These are phyloP conservation scores for Sinocyclocheilus anophthalmus DNA, from an alignment of 2,113 vertebrate genomes.

Conservation along the genomic window DNA sequence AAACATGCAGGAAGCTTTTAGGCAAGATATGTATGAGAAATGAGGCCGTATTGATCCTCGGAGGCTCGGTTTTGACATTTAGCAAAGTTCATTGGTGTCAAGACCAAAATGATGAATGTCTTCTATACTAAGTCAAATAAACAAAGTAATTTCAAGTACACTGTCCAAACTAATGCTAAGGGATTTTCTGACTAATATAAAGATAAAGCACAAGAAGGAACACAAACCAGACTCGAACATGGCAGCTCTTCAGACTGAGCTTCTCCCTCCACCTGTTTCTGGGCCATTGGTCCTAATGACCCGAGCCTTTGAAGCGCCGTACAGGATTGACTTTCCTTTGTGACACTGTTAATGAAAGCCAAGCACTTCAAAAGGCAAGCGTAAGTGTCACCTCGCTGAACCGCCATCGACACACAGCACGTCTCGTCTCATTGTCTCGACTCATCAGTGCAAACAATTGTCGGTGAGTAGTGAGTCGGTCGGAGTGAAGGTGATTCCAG, in stretches of 20 bases:
- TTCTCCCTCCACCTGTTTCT: not conserved
- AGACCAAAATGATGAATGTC: not conserved
- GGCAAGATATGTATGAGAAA: not conserved
- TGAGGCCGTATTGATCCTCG: not conserved
- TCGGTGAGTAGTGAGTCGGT: not conserved
- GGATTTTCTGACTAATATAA: not conserved
- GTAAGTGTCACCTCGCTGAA: not conserved
- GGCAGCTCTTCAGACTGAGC: not conserved
- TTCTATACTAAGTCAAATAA: not conserved
- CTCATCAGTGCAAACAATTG: slow-evolving; percentile 3
- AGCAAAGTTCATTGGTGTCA: not conserved
- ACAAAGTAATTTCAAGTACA: not conserved
- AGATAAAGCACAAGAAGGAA: not conserved
- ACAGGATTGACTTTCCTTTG: not conserved
- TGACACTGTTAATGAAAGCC: not conserved
- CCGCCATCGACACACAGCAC: no score
- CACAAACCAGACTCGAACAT: not conserved
- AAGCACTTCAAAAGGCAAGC: not conserved
- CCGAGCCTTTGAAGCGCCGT: not conserved
- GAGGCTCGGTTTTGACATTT: not conserved
- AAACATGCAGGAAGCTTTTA: slow-evolving; percentile 27
- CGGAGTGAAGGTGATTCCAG: not conserved
- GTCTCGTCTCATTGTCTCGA: not conserved
- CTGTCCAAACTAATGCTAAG: not conserved
- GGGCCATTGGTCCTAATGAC: slow-evolving; percentile 10